Conservation (phyloP, 2,113 vertebrate genomes). For the Varanus komodoensis region DNA sequence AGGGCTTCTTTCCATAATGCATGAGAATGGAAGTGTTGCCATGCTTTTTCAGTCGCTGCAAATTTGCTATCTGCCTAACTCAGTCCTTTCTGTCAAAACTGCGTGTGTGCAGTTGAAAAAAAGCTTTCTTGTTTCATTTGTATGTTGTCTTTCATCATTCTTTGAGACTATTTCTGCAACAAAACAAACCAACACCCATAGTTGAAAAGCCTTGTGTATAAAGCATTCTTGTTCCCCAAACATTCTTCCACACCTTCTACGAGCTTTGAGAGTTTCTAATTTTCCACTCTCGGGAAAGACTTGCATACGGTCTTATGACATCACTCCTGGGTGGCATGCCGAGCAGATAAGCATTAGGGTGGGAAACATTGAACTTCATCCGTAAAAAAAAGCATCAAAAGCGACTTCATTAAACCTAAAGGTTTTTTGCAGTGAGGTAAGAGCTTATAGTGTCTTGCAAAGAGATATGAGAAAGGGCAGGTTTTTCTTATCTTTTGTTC, state of each 20-base stretch:
- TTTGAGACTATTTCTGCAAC: neutral
- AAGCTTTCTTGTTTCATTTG: neutral
- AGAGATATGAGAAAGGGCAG: slow-evolving; percentile 79
- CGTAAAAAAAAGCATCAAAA: slow-evolving; percentile 68
- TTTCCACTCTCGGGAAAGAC: slow-evolving; percentile 1
- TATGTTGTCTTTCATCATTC: neutral
- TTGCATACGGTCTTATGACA: neutral
- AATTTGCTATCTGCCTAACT: neutral
- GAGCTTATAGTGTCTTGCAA: slow-evolving; percentile 73
- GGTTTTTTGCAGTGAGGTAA: slow-evolving; percentile 76
- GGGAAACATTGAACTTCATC: slow-evolving; percentile 70
- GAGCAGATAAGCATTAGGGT: slow-evolving; percentile 41
- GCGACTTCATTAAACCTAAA: slow-evolving; percentile 77
- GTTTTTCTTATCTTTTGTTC: slow-evolving; percentile 84
- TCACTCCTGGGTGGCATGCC: slow-evolving; percentile 45
- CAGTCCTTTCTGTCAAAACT: neutral
- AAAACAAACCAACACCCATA: neutral
- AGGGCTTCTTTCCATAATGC: neutral
- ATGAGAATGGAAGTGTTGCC: neutral
- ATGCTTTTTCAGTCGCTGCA: neutral
- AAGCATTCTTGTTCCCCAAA: neutral
- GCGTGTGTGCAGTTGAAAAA: neutral
- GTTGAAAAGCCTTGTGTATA: neutral
- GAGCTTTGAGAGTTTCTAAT: slow-evolving; percentile 16
- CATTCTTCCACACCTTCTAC: rapidly evolving